Evolutionary conservation across 2,888 invertebrate genomes (phyloP).

Genomic region (Gastracanthus pulcherrimus): DNA sequence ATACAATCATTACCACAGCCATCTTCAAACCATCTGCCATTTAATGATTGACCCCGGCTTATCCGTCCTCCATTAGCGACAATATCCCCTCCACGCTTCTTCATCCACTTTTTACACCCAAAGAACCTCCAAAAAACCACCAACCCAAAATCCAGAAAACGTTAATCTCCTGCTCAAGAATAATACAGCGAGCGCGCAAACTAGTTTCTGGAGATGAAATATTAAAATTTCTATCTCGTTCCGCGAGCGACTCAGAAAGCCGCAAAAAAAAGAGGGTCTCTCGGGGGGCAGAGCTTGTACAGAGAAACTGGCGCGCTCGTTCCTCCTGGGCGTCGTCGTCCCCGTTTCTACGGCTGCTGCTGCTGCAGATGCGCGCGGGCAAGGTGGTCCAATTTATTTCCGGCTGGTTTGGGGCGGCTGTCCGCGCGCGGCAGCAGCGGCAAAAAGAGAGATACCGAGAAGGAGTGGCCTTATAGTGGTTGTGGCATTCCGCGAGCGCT

Average conservation of each 20-base stretch:
- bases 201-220: constrained; percentile 27
- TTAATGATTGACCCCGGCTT: not conserved
- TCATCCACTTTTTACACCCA: not conserved
- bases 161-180: not conserved
- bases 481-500: not conserved
- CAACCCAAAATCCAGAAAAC: not conserved
- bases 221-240: constrained; percentile 53
- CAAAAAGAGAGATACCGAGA: not conserved
- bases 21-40: not conserved
- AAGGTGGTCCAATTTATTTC: constrained; percentile 54
- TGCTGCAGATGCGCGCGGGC: not conserved
- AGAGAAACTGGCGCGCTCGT: not conserved
- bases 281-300: too few species aligned
- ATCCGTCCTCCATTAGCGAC: not conserved
- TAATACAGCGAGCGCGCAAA: not conserved
- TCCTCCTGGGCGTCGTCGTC: constrained; percentile 4
- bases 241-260: not conserved
- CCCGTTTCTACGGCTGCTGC: constrained; percentile 5
- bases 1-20: not conserved
- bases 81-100: not conserved
- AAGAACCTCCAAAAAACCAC: not conserved
- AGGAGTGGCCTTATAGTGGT: not conserved
- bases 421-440: not conserved
- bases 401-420: constrained; percentile 21
- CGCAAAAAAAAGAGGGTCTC: not conserved